Base-by-base conservation (phyloP, 2,797 vertebrate genomes). In the Telmatherina bonti region DNA sequence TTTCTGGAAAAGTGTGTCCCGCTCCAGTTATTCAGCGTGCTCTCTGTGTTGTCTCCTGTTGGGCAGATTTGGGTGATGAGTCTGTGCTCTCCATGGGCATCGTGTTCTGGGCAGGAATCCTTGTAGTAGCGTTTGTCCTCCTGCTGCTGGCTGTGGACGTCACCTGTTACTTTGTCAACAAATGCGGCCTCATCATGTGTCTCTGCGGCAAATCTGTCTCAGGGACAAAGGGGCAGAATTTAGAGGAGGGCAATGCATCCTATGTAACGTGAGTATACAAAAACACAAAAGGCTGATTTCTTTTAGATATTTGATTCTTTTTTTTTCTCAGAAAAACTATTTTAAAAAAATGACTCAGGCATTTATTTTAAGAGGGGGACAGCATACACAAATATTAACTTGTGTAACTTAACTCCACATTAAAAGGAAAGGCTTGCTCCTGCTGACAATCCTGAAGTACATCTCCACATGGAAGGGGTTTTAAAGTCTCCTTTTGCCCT, bases 131-230 rank as follows among this genome's bases (percentile, higher is more conserved):
- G 45, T 99, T 99, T 15, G 86, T 97, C 67, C 93, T 98, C 63
- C 93, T 99, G 67, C 94, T 99, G 87, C 95, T 99, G 89, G 95
- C 94, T 1, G 96, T 99, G 86, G 98, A 99, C 36, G 93, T 98
- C 91, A 97, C 96, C 91, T 99, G 98, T 92, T 99, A 96, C 94
- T 98, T 99, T 93, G 91, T 99, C 84, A 99, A 99, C 94, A 99
- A 98, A 89, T 99, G 98, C 0, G 98, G 98, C 74, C 94, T 99
- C 81, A 94, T 99, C 73, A 99, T 99, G 98, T 99, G 98, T 90
- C 90, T 99, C 70, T 99, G 97, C 0, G 97, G 97, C 9, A 99
- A 98, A 65, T 91, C 96, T 0, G 96, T 95, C 45, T 95, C 97
- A 0, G 95, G 96, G 2, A 94, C 95, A 81, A 99, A 99, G 92